Base-by-base conservation (phyloP, 2,113 vertebrate genomes). In the Lucifuga dentata region DNA sequence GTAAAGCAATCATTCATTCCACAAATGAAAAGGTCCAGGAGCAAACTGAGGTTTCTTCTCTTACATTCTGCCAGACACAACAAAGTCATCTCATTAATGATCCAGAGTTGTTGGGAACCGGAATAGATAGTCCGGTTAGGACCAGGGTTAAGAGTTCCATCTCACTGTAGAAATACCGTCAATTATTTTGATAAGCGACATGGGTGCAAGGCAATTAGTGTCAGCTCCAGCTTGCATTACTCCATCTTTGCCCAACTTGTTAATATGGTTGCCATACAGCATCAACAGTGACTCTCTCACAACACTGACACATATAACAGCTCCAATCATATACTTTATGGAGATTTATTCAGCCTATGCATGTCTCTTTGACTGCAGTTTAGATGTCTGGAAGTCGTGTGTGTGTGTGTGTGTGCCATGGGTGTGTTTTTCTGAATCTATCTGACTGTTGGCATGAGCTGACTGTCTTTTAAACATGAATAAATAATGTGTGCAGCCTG, bases 141-240 rank as follows among this genome's bases (percentile, higher is more conserved):
- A 52, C 59, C 17, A 20, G 46, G 38, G 63, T 64, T 80, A 84
- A 84, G 68, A 68, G 56, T 65, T 44, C 66, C 41, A 57, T 68
- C 69, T 63, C 46, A 41, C 38, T 79, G 43, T 52, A 52, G 32
- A 85, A 80, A 84, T 53, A 15, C 68, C 82, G 80, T 81, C 89
- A 83, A 78, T 81, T 89, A 87, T 78, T 84, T 70, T 86, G 73
- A 83, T 84, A 73, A 78, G 79, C 57, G 60, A 80, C 20, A 72
- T n/a, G 41, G 39, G 57, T 76, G 78, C 73, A 66, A 61, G 74
- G 64, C 77, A 84, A 78, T 85, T 71, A 83, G 74, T 84, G 82
- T 83, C 74, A 86, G 66, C 72, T 80, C 38, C 17, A 49, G 59
- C 72, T 68, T 5, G 41, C 63, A 35, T 73, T 40, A 36, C 33